Evolutionary conservation across 2,113 vertebrate species (phyloP), one percentile per base, ranked within the genome.

Genomic region (Dunckerocampus dactyliophorus): DNA sequence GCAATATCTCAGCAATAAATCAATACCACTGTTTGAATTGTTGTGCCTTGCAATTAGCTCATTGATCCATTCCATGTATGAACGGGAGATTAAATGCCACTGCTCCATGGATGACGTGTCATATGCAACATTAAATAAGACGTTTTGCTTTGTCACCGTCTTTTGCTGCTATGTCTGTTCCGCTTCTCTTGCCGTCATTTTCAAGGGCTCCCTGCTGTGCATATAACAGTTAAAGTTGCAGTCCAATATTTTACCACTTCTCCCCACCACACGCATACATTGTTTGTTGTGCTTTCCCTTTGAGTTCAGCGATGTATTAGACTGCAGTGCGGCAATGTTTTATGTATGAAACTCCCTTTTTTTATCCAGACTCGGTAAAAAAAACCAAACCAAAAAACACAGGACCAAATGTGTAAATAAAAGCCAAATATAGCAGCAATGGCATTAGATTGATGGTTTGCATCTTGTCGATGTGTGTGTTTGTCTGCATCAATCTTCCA

Each of bases 11-110:
- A 56, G 17, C 19, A 34, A 47, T 6, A 4, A 61, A 48, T 74
- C 22, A 8, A 67, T 63, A 52, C 17, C 31, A 42, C 47, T 51
- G 58, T 2, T 3, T 53, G 34, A 37, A 28, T 51, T 61, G 58
- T 57, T 67, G 47, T 66, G 43, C 64, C 39, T 53, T 8, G 10
- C 39, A 24, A 68, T 71, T 50, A 61, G 19, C 24, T 67, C 37
- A 53, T 59, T 42, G 63, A 72, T 72, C 19, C 14, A 1, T 47
- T 14, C 63, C 31, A 16, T 55, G 12, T 22, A 9, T 17, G 17
- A 47, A 24, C 4, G 9, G 21, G 12, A 52, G 47, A 39, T 16
- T 11, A 59, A n/a, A 9, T 21, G 6, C 63, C 6, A 8, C 22
- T 10, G 17, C 48, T 8, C 11, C 42, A 13, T 39, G 7, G 55